Conservation (phyloP, 2,113 vertebrate species). For the Prunella fulvescens region DNA sequence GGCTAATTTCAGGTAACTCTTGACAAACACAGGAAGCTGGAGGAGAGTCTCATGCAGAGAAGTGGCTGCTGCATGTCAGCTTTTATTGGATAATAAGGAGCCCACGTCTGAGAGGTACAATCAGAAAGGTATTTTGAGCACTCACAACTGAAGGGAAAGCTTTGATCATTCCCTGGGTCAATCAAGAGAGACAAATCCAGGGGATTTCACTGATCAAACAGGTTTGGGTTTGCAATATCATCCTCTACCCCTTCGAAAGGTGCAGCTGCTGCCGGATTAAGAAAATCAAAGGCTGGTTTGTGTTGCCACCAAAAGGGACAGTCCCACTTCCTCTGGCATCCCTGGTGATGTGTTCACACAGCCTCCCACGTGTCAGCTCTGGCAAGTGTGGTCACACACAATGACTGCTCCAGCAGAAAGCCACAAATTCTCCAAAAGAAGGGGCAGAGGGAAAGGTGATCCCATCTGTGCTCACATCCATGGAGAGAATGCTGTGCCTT, state of each 20-base stretch:
- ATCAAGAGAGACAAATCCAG: not conserved
- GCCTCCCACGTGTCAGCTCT: rapidly evolving
- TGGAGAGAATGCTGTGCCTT: not conserved
- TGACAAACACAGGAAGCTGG: not conserved
- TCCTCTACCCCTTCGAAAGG: not conserved
- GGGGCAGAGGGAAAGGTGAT: not conserved
- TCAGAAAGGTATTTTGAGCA: not conserved
- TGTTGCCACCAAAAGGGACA: not conserved
- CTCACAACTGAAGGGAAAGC: not conserved
- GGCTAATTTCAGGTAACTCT: not conserved
- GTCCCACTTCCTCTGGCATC: not conserved
- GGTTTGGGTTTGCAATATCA: not conserved
- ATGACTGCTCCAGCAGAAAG: not conserved
- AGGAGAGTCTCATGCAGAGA: not conserved
- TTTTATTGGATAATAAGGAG: not conserved
- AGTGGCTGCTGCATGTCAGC: not conserved
- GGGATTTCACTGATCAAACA: not conserved
- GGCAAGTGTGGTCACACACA: no score
- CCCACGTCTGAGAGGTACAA: not conserved
- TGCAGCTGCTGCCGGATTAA: not conserved
- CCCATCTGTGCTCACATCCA: not conserved
- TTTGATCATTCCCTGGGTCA: not conserved
- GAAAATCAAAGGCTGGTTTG: not conserved
- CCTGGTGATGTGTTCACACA: not conserved
- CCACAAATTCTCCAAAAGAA: not conserved